phyloP scores from a whole-genome alignment of 2,797 vertebrate species.

The Sparidentex hasta region DNA sequence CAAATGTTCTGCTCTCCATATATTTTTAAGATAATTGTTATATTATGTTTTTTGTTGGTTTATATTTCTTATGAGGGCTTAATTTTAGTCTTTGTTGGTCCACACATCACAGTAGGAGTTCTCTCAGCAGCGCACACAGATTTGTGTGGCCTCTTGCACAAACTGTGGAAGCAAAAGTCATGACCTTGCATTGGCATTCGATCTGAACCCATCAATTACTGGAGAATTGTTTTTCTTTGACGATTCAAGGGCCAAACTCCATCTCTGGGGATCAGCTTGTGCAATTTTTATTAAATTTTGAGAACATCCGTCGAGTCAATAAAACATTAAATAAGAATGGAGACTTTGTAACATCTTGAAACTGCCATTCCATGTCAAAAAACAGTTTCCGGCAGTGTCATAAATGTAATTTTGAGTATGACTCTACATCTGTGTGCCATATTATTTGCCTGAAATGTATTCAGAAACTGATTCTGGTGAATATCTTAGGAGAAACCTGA shows the following conservation, averaged over 20 bases:
- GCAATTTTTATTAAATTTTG: not conserved
- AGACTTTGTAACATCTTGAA: not conserved
- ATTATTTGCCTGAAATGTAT: not conserved
- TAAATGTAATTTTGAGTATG: not conserved
- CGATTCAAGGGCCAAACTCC: not conserved
- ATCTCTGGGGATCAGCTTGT: not conserved
- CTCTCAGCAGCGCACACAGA: not conserved
- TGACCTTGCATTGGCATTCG: not conserved
- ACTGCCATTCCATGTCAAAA: not conserved
- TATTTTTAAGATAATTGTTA: not conserved
- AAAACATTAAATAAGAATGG: not conserved
- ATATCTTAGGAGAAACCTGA: slow-evolving; percentile 5
- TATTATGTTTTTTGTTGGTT: not conserved
- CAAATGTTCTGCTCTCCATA: not conserved
- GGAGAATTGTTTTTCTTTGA: too few relatives aligned
- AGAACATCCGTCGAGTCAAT: not conserved
- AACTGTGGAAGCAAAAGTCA: not conserved
- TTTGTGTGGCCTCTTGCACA: not conserved
- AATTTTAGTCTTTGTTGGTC: not conserved
- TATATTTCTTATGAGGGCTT: not conserved
- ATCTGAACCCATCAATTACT: not conserved
- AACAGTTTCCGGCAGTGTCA: not conserved
- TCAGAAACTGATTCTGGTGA: slow-evolving; percentile 1
- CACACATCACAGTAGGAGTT: not conserved
- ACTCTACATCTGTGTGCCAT: not conserved